phyloP scores from a whole-genome alignment of 2,113 vertebrate species.

The Dryoscopus gambensis region DNA sequence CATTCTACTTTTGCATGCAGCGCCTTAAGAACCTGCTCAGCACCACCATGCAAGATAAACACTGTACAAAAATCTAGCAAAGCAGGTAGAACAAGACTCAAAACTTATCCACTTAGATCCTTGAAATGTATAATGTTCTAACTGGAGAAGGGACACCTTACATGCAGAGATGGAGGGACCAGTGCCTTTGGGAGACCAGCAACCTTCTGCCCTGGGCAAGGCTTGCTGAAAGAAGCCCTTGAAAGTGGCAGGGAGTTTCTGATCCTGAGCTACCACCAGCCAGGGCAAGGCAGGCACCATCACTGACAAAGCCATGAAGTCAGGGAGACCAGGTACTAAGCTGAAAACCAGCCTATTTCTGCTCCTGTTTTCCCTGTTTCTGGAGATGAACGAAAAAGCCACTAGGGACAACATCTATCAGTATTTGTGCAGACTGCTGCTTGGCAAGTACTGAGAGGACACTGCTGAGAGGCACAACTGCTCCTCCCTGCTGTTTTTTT shows the following conservation, averaged over 20 bases:
- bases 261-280: neutral
- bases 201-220: no score
- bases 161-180: neutral
- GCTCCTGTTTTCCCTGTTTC: neutral
- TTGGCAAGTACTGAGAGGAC: neutral
- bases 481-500: neutral
- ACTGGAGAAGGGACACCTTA: neutral
- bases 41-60: neutral
- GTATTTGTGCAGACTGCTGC: neutral
- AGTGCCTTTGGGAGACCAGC: rapidly evolving
- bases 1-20: rapidly evolving
- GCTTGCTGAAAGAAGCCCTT: neutral
- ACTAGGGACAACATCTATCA: rapidly evolving
- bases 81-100: neutral
- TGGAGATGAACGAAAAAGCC: neutral
- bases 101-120: neutral
- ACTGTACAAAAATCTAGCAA: neutral
- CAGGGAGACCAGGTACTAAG: neutral
- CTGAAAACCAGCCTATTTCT: neutral
- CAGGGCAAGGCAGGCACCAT: neutral
- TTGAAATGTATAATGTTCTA: neutral
- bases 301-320: neutral
- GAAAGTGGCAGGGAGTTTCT: rapidly evolving
- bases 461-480: neutral
- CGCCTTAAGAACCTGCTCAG: neutral